Percentiles rank a stretch among this genome's conserved stretches.
Evolutionary conservation across 2,797 vertebrate genomes (phyloP).

Genomic region (Apogon hyalosoma): DNA sequence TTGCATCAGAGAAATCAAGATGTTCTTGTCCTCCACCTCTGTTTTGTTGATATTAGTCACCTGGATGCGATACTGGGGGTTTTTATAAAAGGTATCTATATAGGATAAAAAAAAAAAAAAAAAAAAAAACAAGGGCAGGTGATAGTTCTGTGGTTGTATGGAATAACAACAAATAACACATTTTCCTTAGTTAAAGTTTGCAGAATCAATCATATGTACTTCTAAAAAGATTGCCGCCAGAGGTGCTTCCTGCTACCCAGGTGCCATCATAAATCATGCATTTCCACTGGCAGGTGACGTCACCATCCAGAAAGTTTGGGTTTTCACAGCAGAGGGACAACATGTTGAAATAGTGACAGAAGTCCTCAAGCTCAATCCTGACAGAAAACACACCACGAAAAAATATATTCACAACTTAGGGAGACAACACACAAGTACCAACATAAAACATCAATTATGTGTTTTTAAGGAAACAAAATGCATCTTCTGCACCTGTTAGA

Average conservation of each 20-base stretch:
- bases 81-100: slow-evolving; percentile 46
- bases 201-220: slow-evolving; percentile 26
- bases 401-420: background rate
- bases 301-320: slow-evolving; percentile 67
- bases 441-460: too few species aligned
- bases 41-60: slow-evolving; percentile 30
- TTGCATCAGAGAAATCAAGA: slow-evolving; percentile 67
- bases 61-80: slow-evolving; percentile 68
- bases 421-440: background rate
- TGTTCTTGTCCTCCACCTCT: slow-evolving; percentile 56
- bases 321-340: slow-evolving; percentile 64
- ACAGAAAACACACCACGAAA: background rate
- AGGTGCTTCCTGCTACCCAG: slow-evolving; percentile 43
- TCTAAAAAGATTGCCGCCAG: slow-evolving; percentile 34
- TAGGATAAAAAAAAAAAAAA: background rate
- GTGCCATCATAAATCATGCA: slow-evolving; percentile 48
- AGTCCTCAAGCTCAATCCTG: slow-evolving; percentile 69
- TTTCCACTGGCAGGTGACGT: slow-evolving; percentile 61
- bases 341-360: slow-evolving; percentile 28
- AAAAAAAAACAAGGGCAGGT: background rate
- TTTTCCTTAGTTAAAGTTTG: background rate
- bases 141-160: background rate
- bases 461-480: too few species aligned
- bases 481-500: too few species aligned
- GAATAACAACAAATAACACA: background rate